Conservation (phyloP, 2,113 vertebrate species). For the Fregetta grallaria region DNA sequence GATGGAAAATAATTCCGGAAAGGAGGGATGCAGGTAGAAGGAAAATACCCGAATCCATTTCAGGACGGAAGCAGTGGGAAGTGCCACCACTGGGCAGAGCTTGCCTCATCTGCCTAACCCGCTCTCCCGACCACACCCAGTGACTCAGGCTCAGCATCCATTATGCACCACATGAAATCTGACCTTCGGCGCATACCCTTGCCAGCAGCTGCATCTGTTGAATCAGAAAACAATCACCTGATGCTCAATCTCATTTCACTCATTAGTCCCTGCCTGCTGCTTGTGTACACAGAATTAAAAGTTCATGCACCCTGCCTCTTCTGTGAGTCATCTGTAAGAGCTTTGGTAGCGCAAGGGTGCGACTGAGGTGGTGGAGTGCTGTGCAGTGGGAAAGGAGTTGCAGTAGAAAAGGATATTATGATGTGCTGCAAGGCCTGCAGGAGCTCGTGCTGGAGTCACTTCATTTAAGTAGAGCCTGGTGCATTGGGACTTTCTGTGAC, state of each 20-base stretch:
- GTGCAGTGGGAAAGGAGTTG: background rate
- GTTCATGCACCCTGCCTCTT: background rate
- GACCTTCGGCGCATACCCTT: background rate
- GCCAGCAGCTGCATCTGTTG: background rate
- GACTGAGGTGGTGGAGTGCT: accelerated
- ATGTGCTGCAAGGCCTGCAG: background rate
- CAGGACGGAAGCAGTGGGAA: background rate
- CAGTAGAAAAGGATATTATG: background rate
- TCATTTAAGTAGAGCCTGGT: background rate
- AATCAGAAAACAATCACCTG: constrained; percentile 4
- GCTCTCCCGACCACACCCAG: background rate
- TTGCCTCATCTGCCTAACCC: background rate
- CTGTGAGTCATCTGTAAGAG: background rate
- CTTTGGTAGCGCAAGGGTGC: background rate
- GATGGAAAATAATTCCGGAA: background rate
- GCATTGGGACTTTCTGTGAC: background rate
- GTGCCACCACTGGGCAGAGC: background rate
- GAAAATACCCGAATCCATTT: background rate
- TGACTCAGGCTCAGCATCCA: constrained; percentile 52
- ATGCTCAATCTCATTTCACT: constrained; percentile 13
- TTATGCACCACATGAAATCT: background rate
- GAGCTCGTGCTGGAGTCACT: background rate
- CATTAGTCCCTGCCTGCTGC: background rate
- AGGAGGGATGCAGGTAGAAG: background rate
- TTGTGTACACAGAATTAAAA: background rate